Conservation (phyloP, 2,888 invertebrate genomes). For the Drosophila rubida region DNA sequence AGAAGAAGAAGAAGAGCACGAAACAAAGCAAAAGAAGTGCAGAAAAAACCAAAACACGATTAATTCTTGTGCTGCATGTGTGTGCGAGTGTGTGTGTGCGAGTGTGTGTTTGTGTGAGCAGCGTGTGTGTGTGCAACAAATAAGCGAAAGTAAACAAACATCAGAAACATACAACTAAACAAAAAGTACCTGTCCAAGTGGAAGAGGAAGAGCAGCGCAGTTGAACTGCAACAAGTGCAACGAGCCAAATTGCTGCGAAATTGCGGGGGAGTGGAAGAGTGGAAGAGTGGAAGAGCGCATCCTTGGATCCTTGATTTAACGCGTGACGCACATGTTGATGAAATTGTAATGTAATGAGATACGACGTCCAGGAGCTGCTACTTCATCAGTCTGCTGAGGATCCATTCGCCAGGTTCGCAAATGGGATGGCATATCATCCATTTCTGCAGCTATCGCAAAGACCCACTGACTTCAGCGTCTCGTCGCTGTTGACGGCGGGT, state of each 20-base stretch:
- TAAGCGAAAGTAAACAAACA: background rate
- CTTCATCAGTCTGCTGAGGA: slow-evolving; percentile 86
- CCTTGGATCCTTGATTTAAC: slow-evolving; percentile 31
- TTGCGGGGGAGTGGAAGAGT: background rate
- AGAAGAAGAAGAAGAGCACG: slow-evolving; percentile 6
- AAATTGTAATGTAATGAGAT: slow-evolving; percentile 86
- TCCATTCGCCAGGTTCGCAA: slow-evolving; percentile 86
- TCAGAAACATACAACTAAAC: slow-evolving; percentile 5
- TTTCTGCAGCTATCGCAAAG: slow-evolving; percentile 93
- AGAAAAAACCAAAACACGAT: slow-evolving; percentile 5
- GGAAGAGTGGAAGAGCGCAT: background rate
- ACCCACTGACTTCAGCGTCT: slow-evolving; percentile 97
- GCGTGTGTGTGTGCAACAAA: background rate
- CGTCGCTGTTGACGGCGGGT: slow-evolving; percentile 93
- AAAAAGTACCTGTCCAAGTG: slow-evolving; percentile 37
- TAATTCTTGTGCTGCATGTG: slow-evolving; percentile 7
- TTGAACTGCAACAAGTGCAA: slow-evolving; percentile 17
- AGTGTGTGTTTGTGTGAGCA: slow-evolving; percentile 1
- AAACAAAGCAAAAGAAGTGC: slow-evolving; percentile 8
- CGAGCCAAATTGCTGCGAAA: slow-evolving; percentile 5
- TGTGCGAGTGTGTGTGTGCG: slow-evolving; percentile 28
- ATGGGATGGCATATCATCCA: slow-evolving; percentile 93
- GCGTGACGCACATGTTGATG: slow-evolving; percentile 71
- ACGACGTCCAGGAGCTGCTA: slow-evolving; percentile 85
- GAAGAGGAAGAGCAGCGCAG: background rate